Evolutionary conservation across 92 coral and sea anemone genomes (phyloP).

Genomic region (Actinostola sp.): DNA sequence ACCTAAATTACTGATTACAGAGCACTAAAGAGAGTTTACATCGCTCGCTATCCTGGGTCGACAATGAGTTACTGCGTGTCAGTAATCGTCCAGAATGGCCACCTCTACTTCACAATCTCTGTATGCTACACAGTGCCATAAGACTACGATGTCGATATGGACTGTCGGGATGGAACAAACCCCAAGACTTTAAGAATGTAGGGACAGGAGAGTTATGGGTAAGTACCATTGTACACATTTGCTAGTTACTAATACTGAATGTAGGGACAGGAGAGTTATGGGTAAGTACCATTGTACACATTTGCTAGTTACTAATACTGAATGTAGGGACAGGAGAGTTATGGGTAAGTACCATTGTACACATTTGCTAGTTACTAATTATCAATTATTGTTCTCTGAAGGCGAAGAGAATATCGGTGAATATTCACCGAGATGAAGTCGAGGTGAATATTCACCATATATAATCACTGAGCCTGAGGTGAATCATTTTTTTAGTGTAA

Average conservation of each 20-base stretch:
- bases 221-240: conserved; percentile 6
- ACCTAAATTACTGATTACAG: too few relatives aligned
- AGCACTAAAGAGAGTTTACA: conserved; percentile 90
- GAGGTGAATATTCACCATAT: too few relatives aligned
- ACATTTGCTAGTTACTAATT: too few relatives aligned
- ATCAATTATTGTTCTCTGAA: too few relatives aligned
- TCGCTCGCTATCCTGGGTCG: conserved; percentile 91
- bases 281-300: too few relatives aligned
- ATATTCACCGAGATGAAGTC: too few relatives aligned
- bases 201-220: conserved; percentile 95
- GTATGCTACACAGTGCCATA: conserved; percentile 89
- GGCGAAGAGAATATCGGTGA: too few relatives aligned
- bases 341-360: too few relatives aligned
- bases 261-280: neutral
- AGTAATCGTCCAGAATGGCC: conserved; percentile 96
- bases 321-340: too few relatives aligned
- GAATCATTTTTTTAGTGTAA: too few relatives aligned
- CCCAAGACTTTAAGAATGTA: conserved; percentile 62
- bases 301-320: too few relatives aligned
- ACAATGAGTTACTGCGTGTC: conserved; percentile 74
- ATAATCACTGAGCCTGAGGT: too few relatives aligned
- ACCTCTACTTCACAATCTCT: conserved; percentile 88
- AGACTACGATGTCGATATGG: conserved; percentile 79
- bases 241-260: neutral
- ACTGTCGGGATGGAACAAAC: conserved; percentile 87